phyloP scores from a whole-genome alignment of 2,113 vertebrate genomes.

The Microcebus tavaratra region DNA sequence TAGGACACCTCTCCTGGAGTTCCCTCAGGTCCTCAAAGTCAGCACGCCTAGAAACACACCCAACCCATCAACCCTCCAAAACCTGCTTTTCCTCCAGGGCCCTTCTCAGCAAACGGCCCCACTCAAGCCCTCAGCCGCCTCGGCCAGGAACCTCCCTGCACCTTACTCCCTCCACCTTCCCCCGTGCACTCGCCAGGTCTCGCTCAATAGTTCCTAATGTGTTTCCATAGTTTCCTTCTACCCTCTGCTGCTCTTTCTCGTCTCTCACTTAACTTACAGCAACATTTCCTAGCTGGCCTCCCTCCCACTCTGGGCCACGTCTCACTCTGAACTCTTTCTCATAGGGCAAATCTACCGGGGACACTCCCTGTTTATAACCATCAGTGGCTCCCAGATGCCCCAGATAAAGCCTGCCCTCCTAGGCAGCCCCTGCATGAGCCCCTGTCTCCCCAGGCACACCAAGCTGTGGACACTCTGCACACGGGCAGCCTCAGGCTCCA shows the following conservation, averaged over 20 bases:
- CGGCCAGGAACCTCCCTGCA: background rate
- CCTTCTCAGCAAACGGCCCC: background rate
- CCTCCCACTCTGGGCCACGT: background rate
- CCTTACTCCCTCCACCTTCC: background rate
- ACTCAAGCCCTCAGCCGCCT: background rate
- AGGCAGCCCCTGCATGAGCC: accelerated
- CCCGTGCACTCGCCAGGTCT: background rate
- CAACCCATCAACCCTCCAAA: background rate
- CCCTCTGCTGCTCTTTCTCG: background rate
- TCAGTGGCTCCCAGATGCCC: background rate
- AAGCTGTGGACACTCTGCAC: background rate
- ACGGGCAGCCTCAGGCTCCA: background rate
- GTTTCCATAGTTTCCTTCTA: background rate
- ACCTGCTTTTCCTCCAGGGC: background rate
- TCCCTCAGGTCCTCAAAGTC: background rate
- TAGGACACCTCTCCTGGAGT: background rate
- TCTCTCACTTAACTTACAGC: background rate
- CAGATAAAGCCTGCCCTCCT: background rate
- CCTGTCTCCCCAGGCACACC: background rate
- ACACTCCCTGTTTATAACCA: background rate
- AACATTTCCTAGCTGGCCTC: background rate
- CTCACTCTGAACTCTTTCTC: background rate
- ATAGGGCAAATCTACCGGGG: background rate
- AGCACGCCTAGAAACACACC: background rate
- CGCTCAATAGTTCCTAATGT: background rate